Evolutionary conservation across 1,140 invertebrate species (phyloP).

Genomic region (Penaeus chinensis): DNA sequence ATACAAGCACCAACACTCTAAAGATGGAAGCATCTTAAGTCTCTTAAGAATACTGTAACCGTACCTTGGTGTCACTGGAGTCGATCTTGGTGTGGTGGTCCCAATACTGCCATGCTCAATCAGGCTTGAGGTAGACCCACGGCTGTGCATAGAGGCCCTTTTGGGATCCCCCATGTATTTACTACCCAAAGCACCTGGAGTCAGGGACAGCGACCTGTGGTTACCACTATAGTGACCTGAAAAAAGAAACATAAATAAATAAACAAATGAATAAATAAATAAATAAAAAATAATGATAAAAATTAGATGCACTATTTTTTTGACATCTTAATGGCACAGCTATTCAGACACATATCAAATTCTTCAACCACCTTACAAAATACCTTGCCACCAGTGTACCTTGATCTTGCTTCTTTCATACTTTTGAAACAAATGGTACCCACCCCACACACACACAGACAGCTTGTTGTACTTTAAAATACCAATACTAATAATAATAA

Average conservation of each 20-base stretch:
- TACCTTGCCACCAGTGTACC: background rate
- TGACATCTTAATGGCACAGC: background rate
- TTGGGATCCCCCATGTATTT: slow-evolving; percentile 69
- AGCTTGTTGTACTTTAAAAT: too few relatives aligned
- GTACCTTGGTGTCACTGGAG: slow-evolving; percentile 84
- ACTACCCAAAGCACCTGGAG: slow-evolving; percentile 65
- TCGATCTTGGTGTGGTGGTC: slow-evolving; percentile 79
- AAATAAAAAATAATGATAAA: background rate
- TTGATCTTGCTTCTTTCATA: too few relatives aligned
- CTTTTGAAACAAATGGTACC: too few relatives aligned
- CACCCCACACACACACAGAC: too few relatives aligned
- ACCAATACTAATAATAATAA: too few relatives aligned
- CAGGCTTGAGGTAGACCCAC: slow-evolving; percentile 87
- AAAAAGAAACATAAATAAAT: background rate
- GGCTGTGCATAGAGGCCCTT: slow-evolving; percentile 88
- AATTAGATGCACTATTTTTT: background rate
- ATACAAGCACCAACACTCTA: background rate
- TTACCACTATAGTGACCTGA: slow-evolving; percentile 60
- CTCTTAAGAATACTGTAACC: too few relatives aligned
- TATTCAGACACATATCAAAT: background rate
- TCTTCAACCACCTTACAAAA: too few relatives aligned
- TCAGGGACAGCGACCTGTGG: slow-evolving; percentile 66
- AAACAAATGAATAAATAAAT: background rate
- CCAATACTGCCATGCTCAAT: slow-evolving; percentile 78
- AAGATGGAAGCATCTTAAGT: too few relatives aligned